These are phyloP conservation scores for Noctua comes DNA, from an alignment of 2,888 invertebrate genomes.

Conservation along the genomic window DNA sequence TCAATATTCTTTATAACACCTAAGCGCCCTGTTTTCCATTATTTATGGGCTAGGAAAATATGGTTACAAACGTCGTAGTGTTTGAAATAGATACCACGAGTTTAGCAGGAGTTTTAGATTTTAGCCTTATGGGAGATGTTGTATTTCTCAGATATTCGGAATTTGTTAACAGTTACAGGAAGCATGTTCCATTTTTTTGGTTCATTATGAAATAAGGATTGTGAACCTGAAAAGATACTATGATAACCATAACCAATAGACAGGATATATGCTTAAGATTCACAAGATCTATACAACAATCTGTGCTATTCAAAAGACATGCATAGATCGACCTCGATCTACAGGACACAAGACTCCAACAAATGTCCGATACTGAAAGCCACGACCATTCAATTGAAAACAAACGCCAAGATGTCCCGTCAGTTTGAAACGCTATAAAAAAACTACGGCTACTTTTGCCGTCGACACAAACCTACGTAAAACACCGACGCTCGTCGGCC, in stretches of 20 bases:
- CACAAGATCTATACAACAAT: slow-evolving; percentile 13
- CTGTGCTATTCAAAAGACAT: slow-evolving; percentile 12
- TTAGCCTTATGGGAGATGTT: neutral
- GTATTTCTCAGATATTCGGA: neutral
- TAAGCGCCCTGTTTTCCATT: slow-evolving; percentile 52
- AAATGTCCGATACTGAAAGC: slow-evolving; percentile 28
- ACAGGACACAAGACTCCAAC: slow-evolving; percentile 27
- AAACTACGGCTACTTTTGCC: slow-evolving; percentile 61
- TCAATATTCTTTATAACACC: slow-evolving; percentile 62
- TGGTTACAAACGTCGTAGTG: slow-evolving; percentile 14
- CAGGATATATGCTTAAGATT: neutral
- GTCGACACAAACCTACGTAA: slow-evolving; percentile 66
- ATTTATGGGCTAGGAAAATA: slow-evolving; percentile 52
- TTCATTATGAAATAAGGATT: neutral
- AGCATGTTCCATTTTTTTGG: neutral
- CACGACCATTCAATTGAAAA: slow-evolving; percentile 56
- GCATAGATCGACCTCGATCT: slow-evolving; percentile 21
- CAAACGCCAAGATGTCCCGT: slow-evolving; percentile 43
- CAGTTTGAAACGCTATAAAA: slow-evolving; percentile 39
- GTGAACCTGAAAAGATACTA: neutral
- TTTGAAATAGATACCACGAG: slow-evolving; percentile 4
- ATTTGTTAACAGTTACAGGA: neutral
- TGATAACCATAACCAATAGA: neutral
- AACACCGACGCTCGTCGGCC: slow-evolving; percentile 70
- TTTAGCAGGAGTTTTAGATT: neutral